These are phyloP conservation scores for Conus canariensis DNA, from an alignment of 2,888 invertebrate species.

Conservation along the genomic window DNA sequence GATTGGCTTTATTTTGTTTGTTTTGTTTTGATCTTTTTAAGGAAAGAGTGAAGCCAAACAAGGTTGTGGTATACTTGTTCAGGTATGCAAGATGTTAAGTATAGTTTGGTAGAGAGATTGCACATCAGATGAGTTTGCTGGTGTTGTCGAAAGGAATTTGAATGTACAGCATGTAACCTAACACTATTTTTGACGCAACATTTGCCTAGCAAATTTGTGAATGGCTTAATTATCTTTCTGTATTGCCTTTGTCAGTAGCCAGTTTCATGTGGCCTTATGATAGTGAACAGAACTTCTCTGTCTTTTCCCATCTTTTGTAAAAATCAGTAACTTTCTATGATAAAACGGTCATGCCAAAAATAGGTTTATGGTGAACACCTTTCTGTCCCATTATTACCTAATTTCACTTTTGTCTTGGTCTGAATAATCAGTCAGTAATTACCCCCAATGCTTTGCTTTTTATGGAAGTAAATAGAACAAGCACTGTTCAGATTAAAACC, in stretches of 20 bases:
- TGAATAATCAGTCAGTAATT: too few relatives aligned
- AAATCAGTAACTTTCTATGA: not conserved
- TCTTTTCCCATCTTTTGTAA: not conserved
- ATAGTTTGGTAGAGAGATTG: too few relatives aligned
- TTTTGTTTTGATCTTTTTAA: too few relatives aligned
- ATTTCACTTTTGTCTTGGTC: not conserved
- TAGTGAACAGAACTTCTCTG: not conserved
- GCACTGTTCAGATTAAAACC: not conserved
- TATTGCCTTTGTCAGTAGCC: not conserved
- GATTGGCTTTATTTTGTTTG: too few relatives aligned
- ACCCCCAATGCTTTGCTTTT: not conserved
- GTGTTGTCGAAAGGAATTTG: not conserved
- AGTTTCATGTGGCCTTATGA: not conserved
- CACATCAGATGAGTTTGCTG: not conserved
- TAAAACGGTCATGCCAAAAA: too few relatives aligned
- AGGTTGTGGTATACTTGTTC: too few relatives aligned
- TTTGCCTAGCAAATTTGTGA: not conserved
- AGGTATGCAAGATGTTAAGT: too few relatives aligned
- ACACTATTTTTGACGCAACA: not conserved
- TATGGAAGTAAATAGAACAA: not conserved
- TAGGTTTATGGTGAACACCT: too few relatives aligned
- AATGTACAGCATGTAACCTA: not conserved
- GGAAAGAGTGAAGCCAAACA: too few relatives aligned
- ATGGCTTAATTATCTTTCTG: not conserved
- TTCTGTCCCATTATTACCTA: not conserved